phyloP scores from a whole-genome alignment of 2,797 vertebrate species.

The Oreochromis grahami region DNA sequence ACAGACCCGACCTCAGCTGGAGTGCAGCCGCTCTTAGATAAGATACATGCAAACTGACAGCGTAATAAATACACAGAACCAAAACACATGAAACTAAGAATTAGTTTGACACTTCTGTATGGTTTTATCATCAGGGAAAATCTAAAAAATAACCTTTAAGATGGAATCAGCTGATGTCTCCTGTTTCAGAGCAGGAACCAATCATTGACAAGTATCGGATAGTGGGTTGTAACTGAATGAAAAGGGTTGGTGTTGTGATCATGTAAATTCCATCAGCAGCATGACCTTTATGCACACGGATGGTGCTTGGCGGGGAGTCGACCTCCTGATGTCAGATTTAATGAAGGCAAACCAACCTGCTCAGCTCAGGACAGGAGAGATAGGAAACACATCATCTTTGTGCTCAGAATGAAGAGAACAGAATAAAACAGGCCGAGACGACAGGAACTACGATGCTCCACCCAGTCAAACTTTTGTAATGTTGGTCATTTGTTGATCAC shows the following conservation, averaged over 20 bases:
- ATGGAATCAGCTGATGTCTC: neutral
- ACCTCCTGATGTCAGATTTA: slow-evolving; percentile 37
- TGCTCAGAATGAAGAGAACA: neutral
- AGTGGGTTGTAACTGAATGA: neutral
- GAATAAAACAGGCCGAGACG: neutral
- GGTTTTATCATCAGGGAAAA: neutral
- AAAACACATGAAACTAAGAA: neutral
- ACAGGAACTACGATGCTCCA: neutral
- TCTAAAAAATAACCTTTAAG: neutral
- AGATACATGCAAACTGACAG: neutral
- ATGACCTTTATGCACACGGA: neutral
- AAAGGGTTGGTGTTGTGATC: neutral
- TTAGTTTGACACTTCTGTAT: neutral
- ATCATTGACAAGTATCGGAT: neutral
- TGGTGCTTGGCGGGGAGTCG: neutral
- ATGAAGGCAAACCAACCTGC: slow-evolving; percentile 35
- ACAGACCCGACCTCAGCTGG: neutral
- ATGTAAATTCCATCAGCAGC: neutral
- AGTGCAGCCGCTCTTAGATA: neutral
- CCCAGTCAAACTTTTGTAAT: neutral
- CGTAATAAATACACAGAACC: neutral
- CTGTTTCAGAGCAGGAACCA: neutral
- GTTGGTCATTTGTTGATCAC: neutral
- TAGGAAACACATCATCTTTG: neutral
- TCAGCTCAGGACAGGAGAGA: neutral